Evolutionary conservation across 1,140 invertebrate species (phyloP), one percentile per base, ranked within the genome.

Genomic region (Drosophila micromelanica): DNA sequence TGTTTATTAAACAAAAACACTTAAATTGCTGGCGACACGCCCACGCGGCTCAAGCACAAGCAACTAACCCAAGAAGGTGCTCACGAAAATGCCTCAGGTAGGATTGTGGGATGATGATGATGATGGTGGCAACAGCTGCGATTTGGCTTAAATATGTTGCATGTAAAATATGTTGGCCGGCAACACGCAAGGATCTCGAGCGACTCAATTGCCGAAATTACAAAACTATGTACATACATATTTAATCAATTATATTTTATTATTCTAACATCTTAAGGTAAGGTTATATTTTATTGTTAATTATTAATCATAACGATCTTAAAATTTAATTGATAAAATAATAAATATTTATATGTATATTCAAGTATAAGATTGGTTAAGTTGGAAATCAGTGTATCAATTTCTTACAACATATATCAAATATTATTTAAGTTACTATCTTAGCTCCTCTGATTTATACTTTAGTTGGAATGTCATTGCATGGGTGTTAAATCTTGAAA

Each of bases 1-100:
- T 85, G 80, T 85, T 85, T 86, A 85, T 77, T 86, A 74, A 85
- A 86, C 64, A 85, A 86, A 85, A 85, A 77, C 80, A 85, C 77
- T 80, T 17, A 86, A 85, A 80, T 80, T 86, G 62, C 69, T 62
- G 46, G 55, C 64, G 78, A 57, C 81, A 86, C 78, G 80, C 76
- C 80, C 80, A 84, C 45, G 5, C 15, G 11, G 30, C 15, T 13
- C 9, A 43, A 32, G 15, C 6, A n/a, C 35, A 37, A 57, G 32
- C 57, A 43, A 38, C 60, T 43, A 15, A 42, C 38, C 45, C 51
- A 43, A 45, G 49, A 45, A 51, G 59, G 7, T 15, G 49, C 9
- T 42, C 20, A 32, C 42, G 60, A 68, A 48, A 32, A 51, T 23
- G 59, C 63, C 52, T 20, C 60, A 65, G 51, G 40, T 65, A 72